Evolutionary conservation across 37 sponge, comb jelly and placozoan species (phyloP), one percentile per base, ranked within the genome.

Genomic region (Geodia barretti): DNA sequence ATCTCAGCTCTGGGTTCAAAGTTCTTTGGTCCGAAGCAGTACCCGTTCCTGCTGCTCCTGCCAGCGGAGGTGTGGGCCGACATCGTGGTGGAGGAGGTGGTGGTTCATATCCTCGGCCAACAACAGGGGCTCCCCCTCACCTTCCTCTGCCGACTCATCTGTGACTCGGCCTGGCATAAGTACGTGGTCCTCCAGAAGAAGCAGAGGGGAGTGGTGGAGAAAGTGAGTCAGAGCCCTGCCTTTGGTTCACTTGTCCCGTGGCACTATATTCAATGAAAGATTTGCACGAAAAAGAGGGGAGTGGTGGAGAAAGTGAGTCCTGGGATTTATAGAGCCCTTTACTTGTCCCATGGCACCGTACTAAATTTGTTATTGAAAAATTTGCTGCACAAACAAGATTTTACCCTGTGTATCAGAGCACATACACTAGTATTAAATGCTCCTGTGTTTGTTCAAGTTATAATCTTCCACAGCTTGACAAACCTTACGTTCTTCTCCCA

Each of bases 41-140:
- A 75, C 39, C 91, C 91, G 0, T 89, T 89, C 71, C 75, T 93
- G 43, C 81, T 83, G 21, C 79, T 86, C 31, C 73, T 93, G 20
- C 68, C 86, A 58, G 74, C 90, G 4, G 70, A 89, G 47, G 65
- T 62, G 23, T 89, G 91, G 93, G 86, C 90, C n/a, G 64, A 67
- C 41, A 77, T 93, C 19, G 29, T 93, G 26, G 41, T 93, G 2
- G 83, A 93, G 20, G 67, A 85, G 62, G 74, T 89, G 26, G 60
- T 81, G 37, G 25, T 72, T 8, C 31, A 74, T 1, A 34, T 70
- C 26, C 8, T 93, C 31, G 65, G 71, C 36, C 92, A 93, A 29
- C 77, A 87, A 8, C 79, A 93, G 60, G 94, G 94, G 23, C 59
- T 90, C 0, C 84, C 88, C 31, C 59, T 93, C 5, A 61, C 42